Percentiles rank a stretch among this genome's conserved stretches.
Conservation (phyloP, 2,888 invertebrate genomes). For the Anagyrus pseudococci region DNA sequence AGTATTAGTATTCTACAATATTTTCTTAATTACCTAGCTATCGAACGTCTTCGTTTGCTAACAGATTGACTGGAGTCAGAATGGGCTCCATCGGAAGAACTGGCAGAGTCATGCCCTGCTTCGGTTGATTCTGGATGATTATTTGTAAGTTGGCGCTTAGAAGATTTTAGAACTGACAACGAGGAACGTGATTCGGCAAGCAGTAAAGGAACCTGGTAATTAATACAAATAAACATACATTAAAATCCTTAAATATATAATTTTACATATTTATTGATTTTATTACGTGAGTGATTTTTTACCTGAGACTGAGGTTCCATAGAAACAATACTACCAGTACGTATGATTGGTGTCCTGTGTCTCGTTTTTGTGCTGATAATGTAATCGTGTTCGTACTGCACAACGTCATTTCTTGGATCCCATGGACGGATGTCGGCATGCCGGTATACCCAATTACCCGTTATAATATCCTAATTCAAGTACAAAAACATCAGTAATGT, state of each 20-base stretch:
- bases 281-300: conserved; percentile 26
- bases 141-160: conserved; percentile 63
- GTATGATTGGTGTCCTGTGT: conserved; percentile 77
- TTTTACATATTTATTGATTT: too few species aligned
- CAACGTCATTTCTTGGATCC: conserved; percentile 84
- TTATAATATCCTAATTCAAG: conserved; percentile 62
- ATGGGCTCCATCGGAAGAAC: conserved; percentile 62
- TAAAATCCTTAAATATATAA: neutral
- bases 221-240: neutral
- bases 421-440: conserved; percentile 85
- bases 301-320: conserved; percentile 66
- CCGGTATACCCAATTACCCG: conserved; percentile 76
- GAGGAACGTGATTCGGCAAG: conserved; percentile 66
- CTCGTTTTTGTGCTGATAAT: conserved; percentile 79
- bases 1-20: too few species aligned
- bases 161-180: conserved; percentile 63
- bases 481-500: too few species aligned
- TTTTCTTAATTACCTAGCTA: conserved; percentile 3
- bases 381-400: conserved; percentile 86
- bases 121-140: conserved; percentile 62
- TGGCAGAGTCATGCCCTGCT: conserved; percentile 62
- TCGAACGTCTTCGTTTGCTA: conserved; percentile 55
- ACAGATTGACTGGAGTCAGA: conserved; percentile 65
- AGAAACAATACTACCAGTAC: conserved; percentile 75
- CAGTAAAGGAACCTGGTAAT: conserved; percentile 59